Base-by-base conservation (phyloP, 2,797 vertebrate species). In the Austrolebias charrua region DNA sequence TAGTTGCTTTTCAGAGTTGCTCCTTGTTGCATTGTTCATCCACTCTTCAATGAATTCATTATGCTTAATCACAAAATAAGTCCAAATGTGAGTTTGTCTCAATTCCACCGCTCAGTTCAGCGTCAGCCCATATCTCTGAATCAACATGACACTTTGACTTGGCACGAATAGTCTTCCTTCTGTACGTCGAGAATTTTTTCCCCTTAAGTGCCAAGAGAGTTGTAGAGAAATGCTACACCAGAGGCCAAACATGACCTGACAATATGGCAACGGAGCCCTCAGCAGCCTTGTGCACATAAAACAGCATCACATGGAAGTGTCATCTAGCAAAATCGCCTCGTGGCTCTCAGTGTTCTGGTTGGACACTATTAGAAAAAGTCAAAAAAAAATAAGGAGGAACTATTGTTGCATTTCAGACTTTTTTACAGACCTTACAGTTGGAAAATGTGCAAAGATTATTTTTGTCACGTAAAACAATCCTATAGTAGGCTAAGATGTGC, bases 241-340 rank as follows among this genome's bases (percentile, higher is more conserved):
- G 68, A 78, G 76, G 60, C 69, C 61, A 44, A 73, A 78, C 68
- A n/a, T 66, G 74, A 82, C 78, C 81, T 8, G 63, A 69, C 54
- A 80, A 80, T 85, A 82, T 70, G 81, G 73, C 54, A 10, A 47
- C 13, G 0, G 38, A 40, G 71, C 69, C 66, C 45, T 55, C 46
- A 12, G 67, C 19, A 24, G 54, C 60, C 33, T 4, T 50, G 7
- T 5, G 1, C 65, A 49, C 69, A 63, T 14, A 15, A 80, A 74
- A 58, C 29, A 1, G 1, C 38, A 15, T 48, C 18, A 2, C 52
- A 13, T 42, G 66, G 64, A 71, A 59, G 7, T 60, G 55, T 68
- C 73, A 68, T 53, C 60, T 55, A 14, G 66, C 29, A 2, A 50
- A 10, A 46, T 6, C 16, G 4, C 15, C 33, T 58, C 0, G 51